Evolutionary conservation across 2,888 invertebrate species (phyloP).

Genomic region (Euphydryas editha): DNA sequence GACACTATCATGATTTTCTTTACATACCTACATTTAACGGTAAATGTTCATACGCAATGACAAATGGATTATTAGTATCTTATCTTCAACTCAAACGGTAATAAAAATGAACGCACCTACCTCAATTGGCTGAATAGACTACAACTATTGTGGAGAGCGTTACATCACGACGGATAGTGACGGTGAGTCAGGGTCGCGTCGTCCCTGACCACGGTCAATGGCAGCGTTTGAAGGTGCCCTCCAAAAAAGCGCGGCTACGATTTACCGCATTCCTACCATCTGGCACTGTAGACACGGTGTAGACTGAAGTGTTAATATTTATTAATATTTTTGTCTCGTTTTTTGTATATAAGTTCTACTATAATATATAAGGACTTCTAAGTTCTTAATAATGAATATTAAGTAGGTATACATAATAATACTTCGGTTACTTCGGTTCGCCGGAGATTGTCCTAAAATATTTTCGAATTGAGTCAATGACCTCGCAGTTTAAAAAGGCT

Average conservation of each 20-base stretch:
- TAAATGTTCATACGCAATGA: too few relatives aligned
- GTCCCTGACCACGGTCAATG: conserved; percentile 83
- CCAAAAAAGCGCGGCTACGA: conserved; percentile 38
- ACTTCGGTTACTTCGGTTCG: neutral
- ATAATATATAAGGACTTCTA: too few relatives aligned
- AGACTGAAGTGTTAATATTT: neutral
- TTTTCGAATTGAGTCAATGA: conserved; percentile 27
- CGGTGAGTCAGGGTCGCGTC: conserved; percentile 64
- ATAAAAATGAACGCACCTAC: conserved; percentile 37
- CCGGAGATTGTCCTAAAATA: conserved; percentile 9
- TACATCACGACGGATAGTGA: conserved; percentile 50
- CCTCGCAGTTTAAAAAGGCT: conserved; percentile 35
- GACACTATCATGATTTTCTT: too few relatives aligned
- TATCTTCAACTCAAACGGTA: conserved; percentile 18
- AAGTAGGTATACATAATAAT: too few relatives aligned
- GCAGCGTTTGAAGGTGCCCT: conserved; percentile 77
- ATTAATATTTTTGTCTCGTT: neutral
- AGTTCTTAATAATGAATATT: neutral
- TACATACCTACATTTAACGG: too few relatives aligned
- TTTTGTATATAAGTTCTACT: neutral
- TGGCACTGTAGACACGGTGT: neutral
- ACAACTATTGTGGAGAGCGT: conserved; percentile 44
- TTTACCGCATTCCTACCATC: conserved; percentile 32
- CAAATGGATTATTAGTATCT: conserved; percentile 1
- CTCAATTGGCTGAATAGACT: conserved; percentile 47